These are phyloP conservation scores for Caenorhabditis latens DNA, from an alignment of 1,140 invertebrate genomes.

Conservation along the genomic window DNA sequence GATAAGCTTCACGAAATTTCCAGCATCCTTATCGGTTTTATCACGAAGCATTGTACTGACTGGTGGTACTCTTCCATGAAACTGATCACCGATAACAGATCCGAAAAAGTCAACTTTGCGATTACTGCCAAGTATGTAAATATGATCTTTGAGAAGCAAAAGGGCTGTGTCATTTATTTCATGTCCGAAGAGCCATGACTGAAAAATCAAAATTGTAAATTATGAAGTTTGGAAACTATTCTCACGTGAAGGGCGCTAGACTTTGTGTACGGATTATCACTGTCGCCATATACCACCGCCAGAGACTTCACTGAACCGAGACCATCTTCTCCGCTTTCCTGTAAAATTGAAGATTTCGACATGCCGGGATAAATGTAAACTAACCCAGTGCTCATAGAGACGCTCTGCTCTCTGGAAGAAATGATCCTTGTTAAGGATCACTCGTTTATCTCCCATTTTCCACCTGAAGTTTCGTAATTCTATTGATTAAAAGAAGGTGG, in stretches of 20 bases:
- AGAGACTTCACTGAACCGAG: slow-evolving; percentile 1
- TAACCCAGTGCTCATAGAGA: slow-evolving; percentile 20
- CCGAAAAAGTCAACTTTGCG: slow-evolving; percentile 97
- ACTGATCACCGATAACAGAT: slow-evolving; percentile 87
- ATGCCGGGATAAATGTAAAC: neutral
- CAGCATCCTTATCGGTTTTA: slow-evolving; percentile 94
- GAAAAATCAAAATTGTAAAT: neutral
- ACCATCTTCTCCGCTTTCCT: slow-evolving; percentile 2
- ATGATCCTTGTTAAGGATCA: neutral
- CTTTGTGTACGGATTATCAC: slow-evolving; percentile 29
- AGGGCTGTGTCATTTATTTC: slow-evolving; percentile 21
- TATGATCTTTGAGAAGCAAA: slow-evolving; percentile 73
- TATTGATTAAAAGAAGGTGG: neutral
- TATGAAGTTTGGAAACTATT: too few relatives aligned
- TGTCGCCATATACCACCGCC: slow-evolving; percentile 5
- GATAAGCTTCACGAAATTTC: slow-evolving; percentile 90
- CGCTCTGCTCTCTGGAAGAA: slow-evolving; percentile 39
- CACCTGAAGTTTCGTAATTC: too few relatives aligned
- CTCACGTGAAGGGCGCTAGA: slow-evolving; percentile 3
- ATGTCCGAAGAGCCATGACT: slow-evolving; percentile 26
- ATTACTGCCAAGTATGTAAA: slow-evolving; percentile 93
- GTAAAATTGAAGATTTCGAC: neutral
- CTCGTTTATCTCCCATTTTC: slow-evolving; percentile 2
- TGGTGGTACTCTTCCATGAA: slow-evolving; percentile 85
- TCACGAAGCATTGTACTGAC: slow-evolving; percentile 91